Conservation (phyloP, 2,113 vertebrate genomes). For the Terrapene triunguis region DNA sequence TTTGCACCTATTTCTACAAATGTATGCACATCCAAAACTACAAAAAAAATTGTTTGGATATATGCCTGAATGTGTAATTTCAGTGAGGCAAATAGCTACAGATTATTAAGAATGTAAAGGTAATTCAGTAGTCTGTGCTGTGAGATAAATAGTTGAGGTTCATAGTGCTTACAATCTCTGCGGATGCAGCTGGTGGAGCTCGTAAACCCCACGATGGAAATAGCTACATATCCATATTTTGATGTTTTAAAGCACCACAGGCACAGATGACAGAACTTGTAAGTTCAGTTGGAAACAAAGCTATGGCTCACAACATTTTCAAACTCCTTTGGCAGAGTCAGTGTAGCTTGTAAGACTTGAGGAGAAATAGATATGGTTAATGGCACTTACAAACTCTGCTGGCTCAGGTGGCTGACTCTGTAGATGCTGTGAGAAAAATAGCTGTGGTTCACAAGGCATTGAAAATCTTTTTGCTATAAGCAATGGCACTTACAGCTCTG, state of each 20-base stretch:
- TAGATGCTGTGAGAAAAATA: constrained; percentile 65
- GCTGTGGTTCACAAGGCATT: constrained; percentile 66
- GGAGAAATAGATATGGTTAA: constrained; percentile 54
- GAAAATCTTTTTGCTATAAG: constrained; percentile 42
- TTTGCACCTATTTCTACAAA: background rate
- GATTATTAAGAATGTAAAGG: constrained; percentile 51
- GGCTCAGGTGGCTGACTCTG: constrained; percentile 73
- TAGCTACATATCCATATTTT: constrained; percentile 66
- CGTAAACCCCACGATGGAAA: constrained; percentile 72
- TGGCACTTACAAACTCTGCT: constrained; percentile 63
- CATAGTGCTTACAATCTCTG: constrained; percentile 72
- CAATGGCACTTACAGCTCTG: constrained; percentile 57
- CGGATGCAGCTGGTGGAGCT: constrained; percentile 74
- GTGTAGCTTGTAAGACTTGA: constrained; percentile 72
- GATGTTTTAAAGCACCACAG: constrained; percentile 70
- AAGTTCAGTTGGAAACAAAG: constrained; percentile 75
- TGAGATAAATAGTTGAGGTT: constrained; percentile 75
- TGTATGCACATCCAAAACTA: constrained; percentile 8
- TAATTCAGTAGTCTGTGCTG: constrained; percentile 55
- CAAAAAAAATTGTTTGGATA: constrained; percentile 9
- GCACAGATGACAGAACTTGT: constrained; percentile 76
- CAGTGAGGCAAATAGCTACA: constrained; percentile 49
- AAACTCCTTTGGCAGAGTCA: constrained; percentile 69
- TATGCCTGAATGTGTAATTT: background rate
- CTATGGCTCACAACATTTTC: constrained; percentile 75